Evolutionary conservation across 2,113 vertebrate species (phyloP).

Genomic region (Melanostigma gelatinosum): DNA sequence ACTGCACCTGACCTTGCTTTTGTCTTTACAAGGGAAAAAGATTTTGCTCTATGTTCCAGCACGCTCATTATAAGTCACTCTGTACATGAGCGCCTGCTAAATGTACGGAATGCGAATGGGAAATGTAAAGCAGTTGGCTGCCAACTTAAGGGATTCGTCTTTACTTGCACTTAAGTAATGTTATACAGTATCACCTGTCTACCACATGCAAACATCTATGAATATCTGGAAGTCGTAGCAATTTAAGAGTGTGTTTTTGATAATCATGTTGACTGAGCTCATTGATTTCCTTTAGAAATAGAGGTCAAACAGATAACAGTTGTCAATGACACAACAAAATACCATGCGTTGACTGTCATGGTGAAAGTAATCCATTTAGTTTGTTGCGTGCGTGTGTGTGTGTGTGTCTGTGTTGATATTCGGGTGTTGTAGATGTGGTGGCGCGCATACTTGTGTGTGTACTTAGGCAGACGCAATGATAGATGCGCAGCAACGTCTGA

Average conservation of each 20-base stretch:
- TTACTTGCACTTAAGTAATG: slow-evolving; percentile 8
- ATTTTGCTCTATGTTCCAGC: not conserved
- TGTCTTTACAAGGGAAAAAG: slow-evolving; percentile 39
- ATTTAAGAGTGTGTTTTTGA: not conserved
- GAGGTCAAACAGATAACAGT: slow-evolving; percentile 36
- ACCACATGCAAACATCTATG: not conserved
- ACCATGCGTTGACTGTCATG: slow-evolving; percentile 4
- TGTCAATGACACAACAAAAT: slow-evolving; percentile 20
- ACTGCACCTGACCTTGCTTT: slow-evolving; percentile 53
- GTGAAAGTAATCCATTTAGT: slow-evolving; percentile 39
- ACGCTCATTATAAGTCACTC: slow-evolving; percentile 33
- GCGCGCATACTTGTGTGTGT: slow-evolving; percentile 20
- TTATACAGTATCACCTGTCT: not conserved
- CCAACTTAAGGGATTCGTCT: slow-evolving; percentile 9
- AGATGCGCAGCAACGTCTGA: slow-evolving; percentile 58
- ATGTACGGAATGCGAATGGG: slow-evolving; percentile 29
- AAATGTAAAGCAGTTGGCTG: slow-evolving; percentile 27
- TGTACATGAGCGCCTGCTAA: slow-evolving; percentile 2
- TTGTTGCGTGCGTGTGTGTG: slow-evolving; percentile 4
- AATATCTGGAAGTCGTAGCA: not conserved
- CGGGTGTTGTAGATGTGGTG: not conserved
- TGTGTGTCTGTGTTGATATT: not conserved
- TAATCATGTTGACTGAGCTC: slow-evolving; percentile 15
- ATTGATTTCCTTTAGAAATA: slow-evolving; percentile 35
- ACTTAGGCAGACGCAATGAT: slow-evolving; percentile 39